Percentiles rank a stretch among this genome's conserved stretches.
These are phyloP conservation scores for Selene dorsalis DNA, from an alignment of 2,797 vertebrate species.

Conservation along the genomic window DNA sequence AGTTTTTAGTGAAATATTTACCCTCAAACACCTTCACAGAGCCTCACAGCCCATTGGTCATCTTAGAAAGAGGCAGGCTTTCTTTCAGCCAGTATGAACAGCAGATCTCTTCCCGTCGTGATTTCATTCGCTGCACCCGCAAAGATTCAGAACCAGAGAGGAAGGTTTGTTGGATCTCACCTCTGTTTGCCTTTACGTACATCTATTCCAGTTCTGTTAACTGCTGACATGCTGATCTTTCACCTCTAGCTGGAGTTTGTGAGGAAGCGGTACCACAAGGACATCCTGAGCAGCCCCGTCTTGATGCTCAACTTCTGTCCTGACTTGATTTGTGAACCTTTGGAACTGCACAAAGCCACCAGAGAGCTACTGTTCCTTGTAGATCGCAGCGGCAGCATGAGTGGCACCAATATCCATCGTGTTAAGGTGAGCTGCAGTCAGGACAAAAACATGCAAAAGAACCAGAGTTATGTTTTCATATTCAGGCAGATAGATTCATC, in stretches of 20 bases:
- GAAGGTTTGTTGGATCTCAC: conserved; percentile 82
- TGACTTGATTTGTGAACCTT: conserved; percentile 76
- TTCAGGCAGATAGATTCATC: not conserved
- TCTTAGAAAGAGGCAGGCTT: conserved; percentile 90
- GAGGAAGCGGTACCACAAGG: conserved; percentile 95
- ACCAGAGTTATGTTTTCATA: not conserved
- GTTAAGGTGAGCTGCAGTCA: conserved; percentile 84
- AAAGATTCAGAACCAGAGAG: conserved; percentile 89
- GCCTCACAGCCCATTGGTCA: conserved; percentile 92
- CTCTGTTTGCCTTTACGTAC: not conserved
- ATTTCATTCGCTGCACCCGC: conserved; percentile 87
- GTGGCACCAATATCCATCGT: conserved; percentile 79
- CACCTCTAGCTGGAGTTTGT: conserved; percentile 90
- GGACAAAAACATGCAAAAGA: not conserved
- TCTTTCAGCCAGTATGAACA: conserved; percentile 91
- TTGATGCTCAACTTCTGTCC: conserved; percentile 98
- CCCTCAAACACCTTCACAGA: conserved; percentile 78
- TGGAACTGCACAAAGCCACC: conserved; percentile 88
- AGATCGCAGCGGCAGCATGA: conserved; percentile 84
- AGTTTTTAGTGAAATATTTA: not conserved
- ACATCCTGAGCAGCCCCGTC: conserved; percentile 93
- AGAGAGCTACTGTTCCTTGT: conserved; percentile 93
- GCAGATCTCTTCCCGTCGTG: conserved; percentile 87
- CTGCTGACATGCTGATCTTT: conserved; percentile 6
- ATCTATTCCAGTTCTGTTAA: not conserved